These are phyloP conservation scores for Lasioglossum malachurum DNA, from an alignment of 2,888 invertebrate species.

Conservation along the genomic window DNA sequence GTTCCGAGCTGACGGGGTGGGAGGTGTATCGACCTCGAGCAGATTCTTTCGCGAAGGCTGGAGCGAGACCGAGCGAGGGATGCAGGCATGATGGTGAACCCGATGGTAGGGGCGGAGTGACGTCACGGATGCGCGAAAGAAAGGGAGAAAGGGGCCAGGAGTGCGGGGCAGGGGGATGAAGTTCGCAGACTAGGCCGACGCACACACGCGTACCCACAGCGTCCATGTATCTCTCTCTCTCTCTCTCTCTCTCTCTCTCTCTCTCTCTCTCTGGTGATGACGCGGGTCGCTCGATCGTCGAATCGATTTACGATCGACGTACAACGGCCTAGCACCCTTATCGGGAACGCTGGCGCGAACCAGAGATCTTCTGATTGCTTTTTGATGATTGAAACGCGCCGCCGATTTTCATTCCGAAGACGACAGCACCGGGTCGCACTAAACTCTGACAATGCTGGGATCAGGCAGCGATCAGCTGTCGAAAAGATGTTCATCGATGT, in stretches of 20 bases:
- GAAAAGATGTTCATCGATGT: constrained; percentile 1
- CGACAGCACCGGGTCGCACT: not conserved
- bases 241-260: not conserved
- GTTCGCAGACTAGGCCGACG: constrained; percentile 68
- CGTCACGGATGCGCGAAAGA: constrained; percentile 71
- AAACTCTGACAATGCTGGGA: constrained; percentile 12
- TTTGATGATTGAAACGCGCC: constrained; percentile 45
- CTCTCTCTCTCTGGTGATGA: not conserved
- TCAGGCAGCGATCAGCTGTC: not conserved
- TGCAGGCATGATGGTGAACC: constrained; percentile 31
- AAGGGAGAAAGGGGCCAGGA: constrained; percentile 48
- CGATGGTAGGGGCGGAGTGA: constrained; percentile 62
- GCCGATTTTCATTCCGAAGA: not conserved
- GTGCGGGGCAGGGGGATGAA: constrained; percentile 54
- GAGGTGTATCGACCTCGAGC: constrained; percentile 80
- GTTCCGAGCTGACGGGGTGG: constrained; percentile 32
- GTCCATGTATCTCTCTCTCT: constrained; percentile 20
- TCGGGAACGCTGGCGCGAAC: constrained; percentile 18
- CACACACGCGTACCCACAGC: constrained; percentile 36
- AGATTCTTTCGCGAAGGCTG: constrained; percentile 75
- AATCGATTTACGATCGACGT: constrained; percentile 60
- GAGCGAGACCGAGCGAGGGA: constrained; percentile 7
- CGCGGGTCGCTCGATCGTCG: constrained; percentile 58
- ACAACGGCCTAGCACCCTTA: not conserved
- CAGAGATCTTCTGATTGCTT: constrained; percentile 37